Base-by-base conservation (phyloP, 2,888 invertebrate species). In the Metallyticus violacea region DNA sequence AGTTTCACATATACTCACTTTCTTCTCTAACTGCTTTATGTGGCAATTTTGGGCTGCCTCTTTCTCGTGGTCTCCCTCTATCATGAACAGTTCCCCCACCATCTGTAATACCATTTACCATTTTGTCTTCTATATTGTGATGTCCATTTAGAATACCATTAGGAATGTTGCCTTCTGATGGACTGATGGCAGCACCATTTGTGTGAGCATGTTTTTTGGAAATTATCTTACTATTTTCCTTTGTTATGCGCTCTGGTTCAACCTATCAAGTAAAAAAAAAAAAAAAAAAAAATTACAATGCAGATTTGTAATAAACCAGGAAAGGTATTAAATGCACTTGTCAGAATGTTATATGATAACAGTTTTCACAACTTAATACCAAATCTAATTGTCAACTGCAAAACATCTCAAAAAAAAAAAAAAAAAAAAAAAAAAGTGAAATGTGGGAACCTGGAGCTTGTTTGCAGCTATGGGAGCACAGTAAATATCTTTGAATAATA, bases 211-310 rank as follows among this genome's bases (percentile, higher is more conserved):
- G 77, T 7, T 25, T 62, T 26, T 26, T 62, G 26, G n/a, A 27
- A 28, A 22, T 83, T 27, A 22, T 77, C 76, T 26, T 28, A 26
- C 26, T n/a, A 76, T 27, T 83, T 30, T 86, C 86, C 26, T 86
- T 86, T 7, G 30, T 29, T 40, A 84, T 28, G 26, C 84, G 86
- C 30, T 86, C 86, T 4, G 86, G 86, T 62, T 80, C 86, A 25
- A 76, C n/a, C 86, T 86, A 77, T 25, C 25, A 25, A 78, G 77
- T 40, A 6, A 28, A 15, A 77, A 77, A 91, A 26, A 26, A 25
- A 78, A 62, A 15, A 62, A 62, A 9, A 62, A 62, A 62, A 62
- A 9, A 62, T 7, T 9, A 62, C 7, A 85, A 81, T 7, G n/a
- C n/a, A n/a, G n/a, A n/a, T n/a, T n/a, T n/a, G n/a, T n/a, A n/a